Base-by-base conservation (phyloP, 2,113 vertebrate species). In the Abramis brama region DNA sequence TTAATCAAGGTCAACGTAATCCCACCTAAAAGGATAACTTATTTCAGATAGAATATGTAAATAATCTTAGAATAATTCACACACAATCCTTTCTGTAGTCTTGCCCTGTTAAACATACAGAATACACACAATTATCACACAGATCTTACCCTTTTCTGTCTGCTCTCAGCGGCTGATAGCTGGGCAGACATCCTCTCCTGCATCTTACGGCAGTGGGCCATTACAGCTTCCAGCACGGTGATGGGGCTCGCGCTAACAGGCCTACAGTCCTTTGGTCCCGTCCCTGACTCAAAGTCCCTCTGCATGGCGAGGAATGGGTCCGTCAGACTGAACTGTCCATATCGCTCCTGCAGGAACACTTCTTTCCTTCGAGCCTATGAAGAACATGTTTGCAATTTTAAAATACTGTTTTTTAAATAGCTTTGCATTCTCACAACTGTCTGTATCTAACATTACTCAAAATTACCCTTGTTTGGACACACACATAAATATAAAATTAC, bases 131-230 rank as follows among this genome's bases (percentile, higher is more conserved):
- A 47, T 39, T 19, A 55, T 76, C 52, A 55, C 7, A 39, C 9
- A 70, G 25, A 1, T 27, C 92, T 79, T 95, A 99, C 98, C 96
- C 98, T 98, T 91, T 98, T 98, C 90, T 99, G 97, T 82, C 96
- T 96, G 92, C 94, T 96, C 93, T 99, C 98, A 3, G 98, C 97
- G 3, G 97, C 97, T 47, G 96, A 96, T 88, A 99, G 94, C 93
- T 99, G 98, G 17, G 97, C 92, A 0, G 97, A 95, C 98, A 99
- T 98, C 87, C 96, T 95, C 81, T 99, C 98, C 91, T 99, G 98
- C 97, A 99, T 98, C 94, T 98, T 99, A 89, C 97, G 96, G 94
- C 98, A 99, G 93, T 98, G 98, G 64, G 96, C 94, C 98, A 99
- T 99, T 91, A 99, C 97, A 1, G 97, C 97, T 93, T 99, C 97